Percentiles rank a stretch among this genome's conserved stretches.
Conservation (phyloP, 2,113 vertebrate species). For the Dipodomys stephensi region DNA sequence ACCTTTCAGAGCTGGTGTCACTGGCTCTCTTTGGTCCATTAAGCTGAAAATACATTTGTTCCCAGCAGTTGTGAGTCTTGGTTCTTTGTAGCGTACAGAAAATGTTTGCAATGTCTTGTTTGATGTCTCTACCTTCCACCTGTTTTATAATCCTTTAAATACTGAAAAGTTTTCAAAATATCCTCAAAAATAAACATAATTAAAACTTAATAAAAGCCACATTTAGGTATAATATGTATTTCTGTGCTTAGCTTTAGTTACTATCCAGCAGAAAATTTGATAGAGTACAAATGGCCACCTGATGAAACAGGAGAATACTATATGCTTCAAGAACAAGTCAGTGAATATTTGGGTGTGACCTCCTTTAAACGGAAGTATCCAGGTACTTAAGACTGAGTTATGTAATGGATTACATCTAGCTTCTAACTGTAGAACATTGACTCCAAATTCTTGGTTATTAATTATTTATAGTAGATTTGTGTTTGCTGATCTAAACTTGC, state of each 20-base stretch:
- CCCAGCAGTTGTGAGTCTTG: background rate
- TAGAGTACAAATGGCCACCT: slow-evolving; percentile 98
- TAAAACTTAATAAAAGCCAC: background rate
- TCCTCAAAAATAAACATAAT: slow-evolving; percentile 3
- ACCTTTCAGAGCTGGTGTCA: background rate
- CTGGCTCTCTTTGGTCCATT: background rate
- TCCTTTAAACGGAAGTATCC: slow-evolving; percentile 99
- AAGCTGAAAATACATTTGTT: background rate
- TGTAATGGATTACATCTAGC: background rate
- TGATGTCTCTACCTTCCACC: background rate
- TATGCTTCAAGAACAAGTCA: slow-evolving; percentile 99
- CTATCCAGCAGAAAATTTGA: slow-evolving; percentile 98
- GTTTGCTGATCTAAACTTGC: background rate
- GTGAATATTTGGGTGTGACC: slow-evolving; percentile 98
- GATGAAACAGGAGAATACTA: slow-evolving; percentile 98
- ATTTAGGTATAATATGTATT: slow-evolving; percentile 16
- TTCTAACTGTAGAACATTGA: background rate
- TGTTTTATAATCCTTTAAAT: background rate
- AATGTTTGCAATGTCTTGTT: background rate
- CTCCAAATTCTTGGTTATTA: background rate
- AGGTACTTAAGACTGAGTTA: slow-evolving; percentile 87
- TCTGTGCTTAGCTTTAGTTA: slow-evolving; percentile 91
- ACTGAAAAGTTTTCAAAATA: slow-evolving; percentile 18
- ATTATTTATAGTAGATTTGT: background rate
- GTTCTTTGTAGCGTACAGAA: background rate